Evolutionary conservation across 2,888 invertebrate species (phyloP), one percentile per base, ranked within the genome.

Genomic region (Cyaniris semiargus): DNA sequence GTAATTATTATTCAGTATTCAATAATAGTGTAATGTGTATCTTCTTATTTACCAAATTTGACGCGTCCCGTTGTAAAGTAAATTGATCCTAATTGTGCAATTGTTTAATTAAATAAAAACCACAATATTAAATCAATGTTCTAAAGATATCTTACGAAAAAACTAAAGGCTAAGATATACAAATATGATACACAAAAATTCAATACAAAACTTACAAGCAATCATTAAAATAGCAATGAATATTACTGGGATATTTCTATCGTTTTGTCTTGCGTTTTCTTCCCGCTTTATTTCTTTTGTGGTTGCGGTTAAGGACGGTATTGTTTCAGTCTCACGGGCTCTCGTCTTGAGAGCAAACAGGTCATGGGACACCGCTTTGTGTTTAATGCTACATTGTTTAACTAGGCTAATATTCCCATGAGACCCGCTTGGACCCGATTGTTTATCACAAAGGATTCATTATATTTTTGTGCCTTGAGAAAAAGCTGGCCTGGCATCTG

Each of bases 301-400:
- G 81, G 82, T 82, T 80, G 81, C 82, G 85, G 86, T 87, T 84
- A 86, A 85, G 85, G 85, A 85, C 84, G 31, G 71, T 81, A 87
- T 92, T 92, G 91, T 91, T 87, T 31, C 76, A 86, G 87, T 89
- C 89, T 85, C 90, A 89, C 88, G 87, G 88, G 86, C 83, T 84
- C 86, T 84, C 84, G 87, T 89, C 89, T 89, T 87, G 82, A 84
- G 85, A 82, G 89, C 88, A 90, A 89, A 90, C 90, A 88, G 87
- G 85, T 86, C 87, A 88, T 83, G 84, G 84, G 85, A 83, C 84
- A 85, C 83, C 86, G 82, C 88, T 86, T 90, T 89, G 89, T 89
- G 66, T 87, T 86, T 83, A 84, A 80, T 80, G 83, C 84, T 72
- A 76, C 84, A 86, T 88, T 91, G 91, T 92, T 91, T 89, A 85